Conservation (phyloP, 1,140 invertebrate genomes). For the Lasioglossum albipes region DNA sequence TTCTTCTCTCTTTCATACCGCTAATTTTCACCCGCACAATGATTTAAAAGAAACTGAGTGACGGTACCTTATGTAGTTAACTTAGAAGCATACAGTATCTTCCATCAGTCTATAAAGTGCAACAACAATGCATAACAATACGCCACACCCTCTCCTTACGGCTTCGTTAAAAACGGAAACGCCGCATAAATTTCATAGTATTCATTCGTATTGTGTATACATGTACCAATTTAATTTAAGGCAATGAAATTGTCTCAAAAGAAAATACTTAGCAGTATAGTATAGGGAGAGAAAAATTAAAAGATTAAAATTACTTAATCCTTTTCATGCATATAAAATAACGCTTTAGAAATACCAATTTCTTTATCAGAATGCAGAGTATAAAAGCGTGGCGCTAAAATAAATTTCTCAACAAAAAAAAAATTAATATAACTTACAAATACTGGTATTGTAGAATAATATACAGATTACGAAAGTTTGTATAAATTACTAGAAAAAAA, state of each 20-base stretch:
- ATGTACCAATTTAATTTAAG: constrained; percentile 23
- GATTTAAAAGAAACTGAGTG: not conserved
- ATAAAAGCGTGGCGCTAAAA: constrained; percentile 69
- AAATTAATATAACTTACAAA: constrained; percentile 66
- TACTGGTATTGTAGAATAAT: constrained; percentile 60
- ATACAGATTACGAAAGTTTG: constrained; percentile 44
- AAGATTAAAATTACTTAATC: constrained; percentile 29
- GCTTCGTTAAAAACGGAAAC: constrained; percentile 25
- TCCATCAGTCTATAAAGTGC: constrained; percentile 66
- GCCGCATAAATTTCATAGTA: constrained; percentile 9
- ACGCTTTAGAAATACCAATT: constrained; percentile 21
- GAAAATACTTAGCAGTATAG: constrained; percentile 28
- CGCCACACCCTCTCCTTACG: constrained; percentile 61
- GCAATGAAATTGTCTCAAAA: not conserved
- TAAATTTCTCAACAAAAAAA: constrained; percentile 70
- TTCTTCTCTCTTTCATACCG: not conserved
- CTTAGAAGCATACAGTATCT: constrained; percentile 40
- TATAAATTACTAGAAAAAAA: constrained; percentile 60
- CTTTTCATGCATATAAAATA: constrained; percentile 20
- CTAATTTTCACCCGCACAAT: not conserved
- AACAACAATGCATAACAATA: constrained; percentile 72
- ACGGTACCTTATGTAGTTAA: constrained; percentile 19
- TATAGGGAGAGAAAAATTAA: constrained; percentile 30
- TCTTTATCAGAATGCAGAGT: constrained; percentile 38
- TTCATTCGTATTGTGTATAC: constrained; percentile 16